A percentile compares a stretch with the other conserved stretches of the same genome.
Conservation (phyloP, 2,888 invertebrate genomes). For the Formica aserva region DNA sequence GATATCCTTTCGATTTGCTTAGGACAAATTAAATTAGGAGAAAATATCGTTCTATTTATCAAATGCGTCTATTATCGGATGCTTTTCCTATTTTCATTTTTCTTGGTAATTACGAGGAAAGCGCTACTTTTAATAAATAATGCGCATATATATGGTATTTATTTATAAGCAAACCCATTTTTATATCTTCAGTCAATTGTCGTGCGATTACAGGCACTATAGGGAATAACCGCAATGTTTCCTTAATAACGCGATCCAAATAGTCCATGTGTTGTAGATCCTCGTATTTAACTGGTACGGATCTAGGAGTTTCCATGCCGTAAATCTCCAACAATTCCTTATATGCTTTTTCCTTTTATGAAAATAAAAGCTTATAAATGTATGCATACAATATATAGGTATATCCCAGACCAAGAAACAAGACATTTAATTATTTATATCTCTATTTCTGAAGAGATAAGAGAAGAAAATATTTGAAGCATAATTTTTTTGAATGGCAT, state of each 20-base stretch:
- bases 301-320: background rate
- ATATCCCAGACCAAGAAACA: background rate
- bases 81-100: background rate
- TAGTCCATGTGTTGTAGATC: slow-evolving; percentile 12
- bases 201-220: background rate
- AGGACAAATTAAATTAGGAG: background rate
- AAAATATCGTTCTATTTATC: background rate
- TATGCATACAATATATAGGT: background rate
- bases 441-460: background rate
- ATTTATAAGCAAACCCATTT: background rate
- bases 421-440: background rate
- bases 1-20: background rate
- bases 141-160: background rate
- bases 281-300: background rate
- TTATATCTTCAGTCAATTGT: background rate
- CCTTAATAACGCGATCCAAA: slow-evolving; percentile 2
- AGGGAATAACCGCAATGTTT: slow-evolving; percentile 12
- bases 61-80: background rate
- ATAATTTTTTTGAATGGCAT: background rate
- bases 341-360: slow-evolving; percentile 7
- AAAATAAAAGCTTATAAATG: background rate
- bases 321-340: slow-evolving; percentile 8
- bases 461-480: background rate
- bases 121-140: background rate
- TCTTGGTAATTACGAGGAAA: background rate